A percentile compares a stretch with the other conserved stretches of the same genome.
phyloP scores from a whole-genome alignment of 2,888 invertebrate species.

The Trissolcus japonicus region DNA sequence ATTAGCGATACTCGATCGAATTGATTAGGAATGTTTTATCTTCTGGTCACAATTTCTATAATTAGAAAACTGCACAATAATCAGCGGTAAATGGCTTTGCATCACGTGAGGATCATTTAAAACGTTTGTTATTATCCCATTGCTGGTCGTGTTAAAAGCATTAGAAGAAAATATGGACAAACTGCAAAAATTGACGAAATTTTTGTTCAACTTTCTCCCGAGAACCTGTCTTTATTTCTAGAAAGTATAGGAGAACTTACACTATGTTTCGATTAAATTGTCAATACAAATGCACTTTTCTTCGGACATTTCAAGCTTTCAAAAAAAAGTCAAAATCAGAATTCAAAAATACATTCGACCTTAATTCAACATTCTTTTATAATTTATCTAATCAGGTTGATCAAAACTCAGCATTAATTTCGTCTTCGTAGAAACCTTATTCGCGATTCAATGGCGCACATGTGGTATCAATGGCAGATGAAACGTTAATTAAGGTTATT shows the following conservation, averaged over 20 bases:
- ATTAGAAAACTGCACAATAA: slow-evolving; percentile 23
- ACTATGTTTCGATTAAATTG: slow-evolving; percentile 36
- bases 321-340: background rate
- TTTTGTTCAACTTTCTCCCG: slow-evolving; percentile 54
- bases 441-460: too few relatives aligned
- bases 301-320: slow-evolving; percentile 4
- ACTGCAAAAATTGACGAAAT: slow-evolving; percentile 55
- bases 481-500: too few relatives aligned
- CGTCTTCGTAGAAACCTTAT: too few relatives aligned
- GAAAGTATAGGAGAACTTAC: slow-evolving; percentile 54
- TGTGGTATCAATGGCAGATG: too few relatives aligned
- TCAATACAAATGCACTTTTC: slow-evolving; percentile 50
- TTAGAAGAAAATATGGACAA: slow-evolving; percentile 38
- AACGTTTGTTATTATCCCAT: slow-evolving; percentile 27
- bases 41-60: slow-evolving; percentile 1
- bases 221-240: slow-evolving; percentile 56
- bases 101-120: slow-evolving; percentile 15
- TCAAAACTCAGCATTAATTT: too few relatives aligned
- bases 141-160: slow-evolving; percentile 14
- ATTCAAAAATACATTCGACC: background rate
- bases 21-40: background rate
- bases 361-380: too few relatives aligned
- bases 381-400: too few relatives aligned
- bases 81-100: slow-evolving; percentile 22
- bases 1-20: background rate